Evolutionary conservation across 2,113 vertebrate species (phyloP), one percentile per base, ranked within the genome.

Genomic region (Donacobius atricapilla): DNA sequence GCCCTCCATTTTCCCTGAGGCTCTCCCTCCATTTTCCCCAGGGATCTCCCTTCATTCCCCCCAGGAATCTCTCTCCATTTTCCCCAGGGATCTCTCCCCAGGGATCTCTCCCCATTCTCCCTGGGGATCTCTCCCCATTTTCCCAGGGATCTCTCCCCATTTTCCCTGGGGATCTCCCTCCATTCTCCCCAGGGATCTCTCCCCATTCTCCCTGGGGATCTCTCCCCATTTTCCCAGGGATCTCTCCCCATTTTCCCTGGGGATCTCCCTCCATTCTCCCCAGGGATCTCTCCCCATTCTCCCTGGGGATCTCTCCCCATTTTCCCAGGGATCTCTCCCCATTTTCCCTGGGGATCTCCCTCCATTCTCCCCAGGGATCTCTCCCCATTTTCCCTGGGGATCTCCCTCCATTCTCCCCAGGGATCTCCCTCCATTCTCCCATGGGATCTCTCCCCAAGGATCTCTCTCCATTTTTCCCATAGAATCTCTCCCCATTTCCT

Each of bases 401-500:
- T 3, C 42, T 44, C 42, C 16, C 4, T 3, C 1, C 1, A 3
- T 7, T 30, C n/a, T 31, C 17, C 2, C 18, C 44, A 45, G 10
- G 45, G 45, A 45, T 45, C 45, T 56, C 53, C 2, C 47, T 7
- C 47, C 47, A 7, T 48, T 50, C 15, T 14, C 24, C 24, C n/a
- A 8, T 15, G 13, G 13, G 6, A n/a, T 58, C 57, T 10, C 11
- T 11, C 68, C 10, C 13, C 23, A 35, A 18, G 56, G 19, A 57
- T 4, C 7, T 7, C 53, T 54, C 5, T 3, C 0, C 1, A 4
- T 7, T 39, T 40, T 27, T 50, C 13, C 24, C 24, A 24, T n/a
- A n/a, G 9, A 8, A 56, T 3, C 42, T 44, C 42, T 15, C 4
- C 3, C 1, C 1, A 3, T 7, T 30, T 37, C n/a, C n/a, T n/a